Percentiles rank a stretch among this genome's conserved stretches.
These are phyloP conservation scores for Nematostella vectensis DNA, from an alignment of 92 coral and sea anemone genomes.

Conservation along the genomic window DNA sequence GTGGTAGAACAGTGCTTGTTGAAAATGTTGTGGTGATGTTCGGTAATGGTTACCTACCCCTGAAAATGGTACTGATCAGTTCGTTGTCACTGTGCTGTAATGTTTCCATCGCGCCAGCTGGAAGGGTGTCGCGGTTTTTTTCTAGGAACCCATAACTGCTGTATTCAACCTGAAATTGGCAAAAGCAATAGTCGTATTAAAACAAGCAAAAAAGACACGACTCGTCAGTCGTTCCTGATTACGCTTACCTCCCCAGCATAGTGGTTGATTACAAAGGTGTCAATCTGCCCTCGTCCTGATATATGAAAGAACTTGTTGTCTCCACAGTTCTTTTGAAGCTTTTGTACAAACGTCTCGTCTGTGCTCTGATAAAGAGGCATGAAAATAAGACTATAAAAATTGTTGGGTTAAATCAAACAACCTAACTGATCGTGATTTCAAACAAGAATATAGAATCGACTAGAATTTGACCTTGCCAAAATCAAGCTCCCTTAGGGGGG, in stretches of 20 bases:
- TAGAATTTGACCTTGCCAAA: too few species aligned
- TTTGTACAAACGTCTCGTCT: slow-evolving; percentile 78
- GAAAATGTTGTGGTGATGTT: too few species aligned
- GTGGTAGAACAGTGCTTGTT: too few species aligned
- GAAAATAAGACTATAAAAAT: too few species aligned
- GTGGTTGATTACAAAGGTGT: slow-evolving; percentile 48
- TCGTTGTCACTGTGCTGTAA: slow-evolving; percentile 53
- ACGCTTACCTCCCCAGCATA: slow-evolving; percentile 73
- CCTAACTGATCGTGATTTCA: too few species aligned
- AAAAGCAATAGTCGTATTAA: not conserved
- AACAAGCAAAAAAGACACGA: not conserved
- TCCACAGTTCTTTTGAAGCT: slow-evolving; percentile 61
- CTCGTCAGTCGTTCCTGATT: not conserved
- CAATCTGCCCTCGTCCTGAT: slow-evolving; percentile 40
- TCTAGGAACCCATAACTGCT: slow-evolving; percentile 70
- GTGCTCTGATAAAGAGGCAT: slow-evolving; percentile 41
- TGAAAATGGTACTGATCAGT: slow-evolving; percentile 50
- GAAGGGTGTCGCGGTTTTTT: slow-evolving; percentile 77
- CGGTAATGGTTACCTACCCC: too few species aligned
- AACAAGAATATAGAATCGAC: too few species aligned
- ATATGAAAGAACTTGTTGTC: slow-evolving; percentile 37
- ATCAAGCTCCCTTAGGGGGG: too few species aligned
- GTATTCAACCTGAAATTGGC: slow-evolving; percentile 48
- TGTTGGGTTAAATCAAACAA: too few species aligned
- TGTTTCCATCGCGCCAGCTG: slow-evolving; percentile 54